Evolutionary conservation across 2,888 invertebrate species (phyloP).

Genomic region (Aleiodes alternator): DNA sequence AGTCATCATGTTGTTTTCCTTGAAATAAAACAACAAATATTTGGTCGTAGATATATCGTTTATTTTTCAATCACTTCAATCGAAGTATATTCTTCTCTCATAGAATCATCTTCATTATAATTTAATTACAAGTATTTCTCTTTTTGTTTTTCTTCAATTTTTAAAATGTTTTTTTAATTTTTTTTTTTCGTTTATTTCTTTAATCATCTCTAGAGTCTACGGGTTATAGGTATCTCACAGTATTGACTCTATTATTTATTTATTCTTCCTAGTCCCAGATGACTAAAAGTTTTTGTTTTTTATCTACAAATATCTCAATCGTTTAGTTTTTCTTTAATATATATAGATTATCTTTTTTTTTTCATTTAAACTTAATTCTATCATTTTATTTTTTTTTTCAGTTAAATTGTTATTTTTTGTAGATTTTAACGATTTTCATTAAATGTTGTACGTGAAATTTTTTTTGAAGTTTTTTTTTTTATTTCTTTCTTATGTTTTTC

Average conservation of each 20-base stretch:
- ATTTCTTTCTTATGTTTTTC: conserved; percentile 40
- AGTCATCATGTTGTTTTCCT: no score
- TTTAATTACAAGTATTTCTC: conserved; percentile 69
- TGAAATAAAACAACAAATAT: neutral
- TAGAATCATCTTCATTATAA: conserved; percentile 63
- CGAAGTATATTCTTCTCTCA: conserved; percentile 63
- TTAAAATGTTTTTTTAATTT: neutral
- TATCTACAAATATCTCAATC: conserved; percentile 73
- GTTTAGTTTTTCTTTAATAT: conserved; percentile 52
- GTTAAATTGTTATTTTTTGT: conserved; percentile 49
- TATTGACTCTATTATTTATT: conserved; percentile 71
- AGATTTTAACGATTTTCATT: conserved; percentile 21
- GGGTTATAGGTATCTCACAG: conserved; percentile 71
- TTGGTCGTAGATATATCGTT: conserved; percentile 37
- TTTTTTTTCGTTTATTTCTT: conserved; percentile 50
- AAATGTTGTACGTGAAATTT: conserved; percentile 42
- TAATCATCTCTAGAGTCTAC: conserved; percentile 64
- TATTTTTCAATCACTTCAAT: conserved; percentile 66
- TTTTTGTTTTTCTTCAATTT: conserved; percentile 51
- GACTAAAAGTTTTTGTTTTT: conserved; percentile 65
- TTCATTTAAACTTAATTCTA: conserved; percentile 42
- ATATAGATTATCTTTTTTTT: conserved; percentile 53
- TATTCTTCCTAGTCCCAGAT: conserved; percentile 65
- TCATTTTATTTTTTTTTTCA: conserved; percentile 49
- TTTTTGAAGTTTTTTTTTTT: conserved; percentile 43